Percentiles rank a stretch among this genome's conserved stretches.
Evolutionary conservation across 2,888 invertebrate species (phyloP).

Genomic region (Hofmannophila pseudospretella): DNA sequence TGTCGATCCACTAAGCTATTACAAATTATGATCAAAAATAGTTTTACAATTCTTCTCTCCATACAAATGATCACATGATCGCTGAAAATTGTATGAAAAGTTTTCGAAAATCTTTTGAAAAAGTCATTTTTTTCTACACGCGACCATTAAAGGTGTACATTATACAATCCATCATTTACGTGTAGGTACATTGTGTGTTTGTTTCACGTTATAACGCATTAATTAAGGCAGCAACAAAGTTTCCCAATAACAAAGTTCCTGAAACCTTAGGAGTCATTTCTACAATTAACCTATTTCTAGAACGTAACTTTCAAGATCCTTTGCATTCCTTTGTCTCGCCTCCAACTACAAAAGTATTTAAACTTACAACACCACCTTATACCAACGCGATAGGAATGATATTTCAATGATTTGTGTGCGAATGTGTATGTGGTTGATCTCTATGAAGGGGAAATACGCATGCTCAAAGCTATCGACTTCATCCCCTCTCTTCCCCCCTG

Average conservation of each 20-base stretch:
- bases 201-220: no score
- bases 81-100: no score
- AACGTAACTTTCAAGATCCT: neutral
- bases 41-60: no score
- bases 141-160: no score
- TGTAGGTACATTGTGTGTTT: no score
- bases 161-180: no score
- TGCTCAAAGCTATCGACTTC: conserved; percentile 59
- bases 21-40: no score
- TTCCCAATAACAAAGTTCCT: neutral
- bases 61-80: no score
- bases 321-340: neutral
- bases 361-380: neutral
- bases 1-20: no score
- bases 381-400: neutral
- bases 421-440: neutral
- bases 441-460: conserved; percentile 32
- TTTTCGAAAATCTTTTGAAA: no score
- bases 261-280: neutral
- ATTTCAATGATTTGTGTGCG: neutral
- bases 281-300: conserved; percentile 2
- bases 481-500: conserved; percentile 26
- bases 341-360: neutral
- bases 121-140: no score
- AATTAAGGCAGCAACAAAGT: no score